phyloP scores from a whole-genome alignment of 1,140 invertebrate genomes.

The Cydia amplana region DNA sequence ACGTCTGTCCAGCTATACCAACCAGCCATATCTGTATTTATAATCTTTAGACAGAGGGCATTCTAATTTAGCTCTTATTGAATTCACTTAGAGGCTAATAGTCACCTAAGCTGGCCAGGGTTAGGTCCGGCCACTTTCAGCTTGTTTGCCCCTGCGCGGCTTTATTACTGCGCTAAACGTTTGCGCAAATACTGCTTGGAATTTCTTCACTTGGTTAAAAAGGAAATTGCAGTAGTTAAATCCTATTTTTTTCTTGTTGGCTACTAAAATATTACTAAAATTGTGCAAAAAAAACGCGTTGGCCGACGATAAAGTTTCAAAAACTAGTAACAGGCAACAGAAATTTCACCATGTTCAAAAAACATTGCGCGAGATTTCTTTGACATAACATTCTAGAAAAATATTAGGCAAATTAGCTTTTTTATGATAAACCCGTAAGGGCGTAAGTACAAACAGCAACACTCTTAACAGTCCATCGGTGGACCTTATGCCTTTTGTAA shows the following conservation, averaged over 20 bases:
- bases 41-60: background rate
- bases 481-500: too few species aligned
- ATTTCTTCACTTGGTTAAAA: background rate
- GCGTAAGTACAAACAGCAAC: too few species aligned
- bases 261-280: background rate
- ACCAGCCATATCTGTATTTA: background rate
- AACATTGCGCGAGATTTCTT: too few species aligned
- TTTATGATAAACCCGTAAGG: too few species aligned
- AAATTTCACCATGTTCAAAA: too few species aligned
- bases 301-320: too few species aligned
- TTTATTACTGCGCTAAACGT: constrained; percentile 1
- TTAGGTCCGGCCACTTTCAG: background rate
- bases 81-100: background rate
- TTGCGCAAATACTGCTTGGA: constrained; percentile 18
- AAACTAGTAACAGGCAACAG: too few species aligned
- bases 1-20: background rate
- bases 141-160: constrained; percentile 2
- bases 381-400: too few species aligned
- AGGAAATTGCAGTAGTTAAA: constrained; percentile 3
- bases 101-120: background rate
- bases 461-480: too few species aligned
- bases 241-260: background rate
- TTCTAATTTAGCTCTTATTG: background rate
- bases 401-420: too few species aligned
- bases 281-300: too few species aligned